phyloP scores from a whole-genome alignment of 1,140 invertebrate species.

The Drosophila sturtevanti region DNA sequence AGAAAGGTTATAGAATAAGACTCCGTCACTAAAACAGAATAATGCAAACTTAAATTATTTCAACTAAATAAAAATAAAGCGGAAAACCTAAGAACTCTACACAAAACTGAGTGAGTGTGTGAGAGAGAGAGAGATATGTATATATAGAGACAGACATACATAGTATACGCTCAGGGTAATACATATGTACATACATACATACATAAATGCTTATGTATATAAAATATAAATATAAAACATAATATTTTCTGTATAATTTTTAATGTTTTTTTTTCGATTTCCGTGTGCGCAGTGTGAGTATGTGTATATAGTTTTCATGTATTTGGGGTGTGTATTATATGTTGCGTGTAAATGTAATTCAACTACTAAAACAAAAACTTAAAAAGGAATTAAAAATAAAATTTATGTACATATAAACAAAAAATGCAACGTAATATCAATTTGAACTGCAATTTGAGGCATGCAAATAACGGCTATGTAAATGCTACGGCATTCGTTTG shows the following conservation, averaged over 20 bases:
- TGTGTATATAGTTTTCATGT: slow-evolving; percentile 13
- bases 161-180: slow-evolving; percentile 24
- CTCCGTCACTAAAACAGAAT: slow-evolving; percentile 31
- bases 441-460: background rate
- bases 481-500: background rate
- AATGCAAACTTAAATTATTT: slow-evolving; percentile 26
- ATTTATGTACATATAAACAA: slow-evolving; percentile 12
- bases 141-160: slow-evolving; percentile 21
- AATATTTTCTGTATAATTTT: slow-evolving; percentile 12
- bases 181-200: background rate
- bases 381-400: slow-evolving; percentile 28
- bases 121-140: slow-evolving; percentile 18
- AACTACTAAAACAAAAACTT: slow-evolving; percentile 19
- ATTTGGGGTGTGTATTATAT: background rate
- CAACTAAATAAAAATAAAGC: slow-evolving; percentile 32
- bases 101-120: slow-evolving; percentile 19
- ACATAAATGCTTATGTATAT: background rate
- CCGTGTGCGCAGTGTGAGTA: slow-evolving; percentile 18
- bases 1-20: slow-evolving; percentile 1
- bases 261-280: slow-evolving; percentile 2
- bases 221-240: background rate
- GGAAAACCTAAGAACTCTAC: slow-evolving; percentile 23
- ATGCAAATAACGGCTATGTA: background rate
- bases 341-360: slow-evolving; percentile 9
- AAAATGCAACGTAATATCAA: background rate